Evolutionary conservation across 1,140 invertebrate species (phyloP), one percentile per base, ranked within the genome.

Genomic region (Ceratosolen solmsi): DNA sequence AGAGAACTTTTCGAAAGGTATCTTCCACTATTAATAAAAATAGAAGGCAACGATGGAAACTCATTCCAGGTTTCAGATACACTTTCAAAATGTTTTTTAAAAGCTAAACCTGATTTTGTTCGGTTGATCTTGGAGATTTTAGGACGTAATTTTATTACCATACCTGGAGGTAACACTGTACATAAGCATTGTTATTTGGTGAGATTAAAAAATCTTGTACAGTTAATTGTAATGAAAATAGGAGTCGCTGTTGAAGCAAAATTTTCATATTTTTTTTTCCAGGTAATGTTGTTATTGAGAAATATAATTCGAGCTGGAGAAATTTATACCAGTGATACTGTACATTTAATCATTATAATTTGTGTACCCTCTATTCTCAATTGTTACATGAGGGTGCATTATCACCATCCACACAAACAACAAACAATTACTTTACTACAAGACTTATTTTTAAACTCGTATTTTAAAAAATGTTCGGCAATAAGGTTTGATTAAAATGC

Each of bases 201-300:
- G 86, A 82, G 84, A 41, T 46, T 75, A 72, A 49, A 36, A 41
- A 11, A 51, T 27, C 30, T 25, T 49, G 36, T 54, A 58, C 20
- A n/a, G 56, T n/a, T 38, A 54, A 63, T 30, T 46, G 5, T 8
- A 46, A 13, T 13, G 13, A 8, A 54, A 15, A 22, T 54, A 54
- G 17, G 13, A 54, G 3, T 22, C 51, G 51, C 20, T 15, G 51
- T 54, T 8, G 20, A 54, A 20, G 17, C 17, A 17, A 20, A 20
- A 54, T 54, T 11, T 15, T 11, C 17, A 22, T 46, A 8, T 22
- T 11, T 54, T 54, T 5, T 15, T 3, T 84, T 87, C n/a, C 56
- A 91, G 90, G 88, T 91, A 51, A 89, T 91, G 87, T 77, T 87
- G n/a, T 80, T 91, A 25, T 81, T 91, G 41, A 88, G 80, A 82